Conservation (phyloP, 2,113 vertebrate species). For the Xiphophorus couchianus region DNA sequence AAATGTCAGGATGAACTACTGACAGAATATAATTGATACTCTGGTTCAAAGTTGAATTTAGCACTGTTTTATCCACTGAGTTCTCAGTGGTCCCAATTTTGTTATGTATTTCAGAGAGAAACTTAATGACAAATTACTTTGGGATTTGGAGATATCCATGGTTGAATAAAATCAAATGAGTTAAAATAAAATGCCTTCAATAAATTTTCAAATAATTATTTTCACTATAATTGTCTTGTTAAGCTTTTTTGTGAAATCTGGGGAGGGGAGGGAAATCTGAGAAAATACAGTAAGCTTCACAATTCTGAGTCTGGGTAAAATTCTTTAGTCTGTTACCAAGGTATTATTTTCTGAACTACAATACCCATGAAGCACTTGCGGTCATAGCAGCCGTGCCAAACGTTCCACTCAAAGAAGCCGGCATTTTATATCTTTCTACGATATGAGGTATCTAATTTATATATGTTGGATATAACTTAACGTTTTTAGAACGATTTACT, state of each 20-base stretch:
- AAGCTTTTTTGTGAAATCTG: no score
- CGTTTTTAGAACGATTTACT: accelerated
- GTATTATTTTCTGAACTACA: conserved; percentile 49
- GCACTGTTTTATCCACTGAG: not conserved
- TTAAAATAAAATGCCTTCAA: no score
- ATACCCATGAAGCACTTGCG: conserved; percentile 63
- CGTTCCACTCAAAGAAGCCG: conserved; percentile 47
- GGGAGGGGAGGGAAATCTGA: no score
- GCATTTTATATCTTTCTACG: conserved; percentile 54
- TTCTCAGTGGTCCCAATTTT: not conserved
- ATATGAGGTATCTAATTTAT: conserved; percentile 66
- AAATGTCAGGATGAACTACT: not conserved
- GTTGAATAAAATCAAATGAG: no score
- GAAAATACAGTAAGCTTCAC: no score
- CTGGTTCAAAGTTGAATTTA: not conserved
- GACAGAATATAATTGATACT: not conserved
- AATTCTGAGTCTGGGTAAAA: no score
- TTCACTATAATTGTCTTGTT: no score
- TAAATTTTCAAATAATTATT: no score
- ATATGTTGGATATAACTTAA: accelerated
- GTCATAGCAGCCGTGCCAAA: conserved; percentile 61
- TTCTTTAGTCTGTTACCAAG: no score
- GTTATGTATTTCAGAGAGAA: not conserved
- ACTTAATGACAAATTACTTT: not conserved
- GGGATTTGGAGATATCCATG: no score